These are phyloP conservation scores for Chiridota heheva DNA, from an alignment of 35 echinoderm and acorn worm genomes.

Conservation along the genomic window DNA sequence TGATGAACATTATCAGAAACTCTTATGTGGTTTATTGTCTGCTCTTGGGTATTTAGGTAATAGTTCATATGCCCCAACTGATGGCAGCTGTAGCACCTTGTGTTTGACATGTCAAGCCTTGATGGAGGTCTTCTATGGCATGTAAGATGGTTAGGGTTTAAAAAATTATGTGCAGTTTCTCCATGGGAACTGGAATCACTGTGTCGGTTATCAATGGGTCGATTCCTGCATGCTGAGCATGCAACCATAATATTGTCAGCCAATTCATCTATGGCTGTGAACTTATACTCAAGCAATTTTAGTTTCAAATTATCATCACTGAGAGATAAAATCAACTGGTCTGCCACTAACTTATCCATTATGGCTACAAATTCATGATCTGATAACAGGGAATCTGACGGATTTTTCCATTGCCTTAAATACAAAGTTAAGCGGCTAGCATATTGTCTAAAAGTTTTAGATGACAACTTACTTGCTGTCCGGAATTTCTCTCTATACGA, in stretches of 20 bases:
- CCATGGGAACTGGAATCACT: not conserved
- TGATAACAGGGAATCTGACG: not conserved
- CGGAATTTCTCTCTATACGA: conserved; percentile 20
- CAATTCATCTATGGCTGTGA: not conserved
- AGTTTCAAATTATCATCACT: not conserved
- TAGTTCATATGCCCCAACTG: conserved; percentile 10
- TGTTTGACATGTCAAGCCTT: not conserved
- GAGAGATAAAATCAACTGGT: conserved; percentile 9
- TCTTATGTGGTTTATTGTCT: too few relatives aligned
- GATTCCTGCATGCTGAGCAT: not conserved
- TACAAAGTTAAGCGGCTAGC: conserved; percentile 16
- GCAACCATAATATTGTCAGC: conserved; percentile 18
- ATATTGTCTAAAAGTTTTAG: conserved; percentile 21
- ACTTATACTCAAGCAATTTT: not conserved
- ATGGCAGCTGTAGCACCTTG: not conserved
- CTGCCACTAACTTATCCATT: conserved; percentile 20
- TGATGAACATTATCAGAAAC: not conserved
- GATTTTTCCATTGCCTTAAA: not conserved
- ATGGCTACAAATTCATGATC: not conserved
- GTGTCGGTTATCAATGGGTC: not conserved
- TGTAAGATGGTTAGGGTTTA: not conserved
- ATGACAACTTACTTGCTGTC: not conserved
- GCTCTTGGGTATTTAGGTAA: not conserved
- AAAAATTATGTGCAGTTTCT: not conserved
- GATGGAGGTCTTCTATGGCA: not conserved